A percentile compares a stretch with the other conserved stretches of the same genome.
phyloP scores from a whole-genome alignment of 2,113 vertebrate genomes.

The Vidua chalybeata region DNA sequence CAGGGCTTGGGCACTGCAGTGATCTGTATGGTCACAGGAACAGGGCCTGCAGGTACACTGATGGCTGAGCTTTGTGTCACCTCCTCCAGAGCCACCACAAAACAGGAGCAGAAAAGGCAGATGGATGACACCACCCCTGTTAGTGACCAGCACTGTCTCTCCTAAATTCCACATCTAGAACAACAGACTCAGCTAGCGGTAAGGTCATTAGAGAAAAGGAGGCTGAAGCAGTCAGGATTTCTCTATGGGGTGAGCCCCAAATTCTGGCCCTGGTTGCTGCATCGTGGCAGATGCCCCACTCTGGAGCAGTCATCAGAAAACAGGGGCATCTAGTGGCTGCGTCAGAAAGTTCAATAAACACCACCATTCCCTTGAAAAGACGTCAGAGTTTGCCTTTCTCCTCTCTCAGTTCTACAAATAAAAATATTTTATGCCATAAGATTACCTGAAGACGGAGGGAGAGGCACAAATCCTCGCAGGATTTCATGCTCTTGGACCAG shows the following conservation, averaged over 20 bases:
- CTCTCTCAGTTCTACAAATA: background rate
- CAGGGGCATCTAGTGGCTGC: constrained; percentile 51
- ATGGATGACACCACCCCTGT: background rate
- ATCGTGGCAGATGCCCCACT: fast-evolving
- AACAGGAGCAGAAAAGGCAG: background rate
- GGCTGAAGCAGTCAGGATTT: background rate
- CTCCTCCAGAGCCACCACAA: background rate
- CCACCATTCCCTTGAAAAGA: background rate
- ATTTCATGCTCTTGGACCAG: background rate
- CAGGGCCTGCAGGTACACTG: background rate
- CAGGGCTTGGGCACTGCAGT: background rate
- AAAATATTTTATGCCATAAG: background rate
- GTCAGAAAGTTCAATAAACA: background rate
- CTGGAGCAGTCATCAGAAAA: background rate
- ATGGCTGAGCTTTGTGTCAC: background rate
- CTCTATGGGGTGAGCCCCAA: fast-evolving
- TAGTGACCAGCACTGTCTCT: background rate
- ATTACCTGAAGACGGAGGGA: background rate
- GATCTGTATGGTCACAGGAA: background rate
- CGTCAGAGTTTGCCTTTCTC: background rate
- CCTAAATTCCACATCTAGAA: background rate
- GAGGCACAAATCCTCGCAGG: background rate
- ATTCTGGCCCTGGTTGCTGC: background rate
- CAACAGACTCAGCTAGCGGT: background rate
- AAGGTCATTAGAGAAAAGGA: background rate